phyloP scores from a whole-genome alignment of 2,797 vertebrate species.

The Morus bassanus region DNA sequence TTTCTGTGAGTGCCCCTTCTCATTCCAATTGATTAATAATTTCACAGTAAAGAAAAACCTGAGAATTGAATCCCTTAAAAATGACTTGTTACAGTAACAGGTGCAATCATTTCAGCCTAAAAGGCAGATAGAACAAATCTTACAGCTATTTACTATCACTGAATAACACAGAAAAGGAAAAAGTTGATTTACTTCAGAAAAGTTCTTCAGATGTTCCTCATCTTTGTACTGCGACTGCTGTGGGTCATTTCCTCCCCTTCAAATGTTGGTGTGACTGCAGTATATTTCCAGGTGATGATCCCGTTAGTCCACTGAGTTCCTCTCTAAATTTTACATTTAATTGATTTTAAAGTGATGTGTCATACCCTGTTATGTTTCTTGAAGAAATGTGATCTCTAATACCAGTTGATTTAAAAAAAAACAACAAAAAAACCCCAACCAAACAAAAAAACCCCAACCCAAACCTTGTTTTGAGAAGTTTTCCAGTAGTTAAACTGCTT shows the following conservation, averaged over 20 bases:
- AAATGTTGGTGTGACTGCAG: neutral
- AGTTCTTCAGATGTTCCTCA: neutral
- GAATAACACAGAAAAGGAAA: neutral
- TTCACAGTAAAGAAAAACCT: conserved; percentile 27
- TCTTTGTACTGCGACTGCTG: neutral
- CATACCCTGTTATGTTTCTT: neutral
- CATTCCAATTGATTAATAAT: conserved; percentile 23
- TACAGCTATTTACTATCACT: neutral
- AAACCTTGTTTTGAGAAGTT: neutral
- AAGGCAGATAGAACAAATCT: neutral
- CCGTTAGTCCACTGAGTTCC: neutral
- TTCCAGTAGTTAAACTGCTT: neutral
- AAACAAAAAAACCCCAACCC: too few species aligned
- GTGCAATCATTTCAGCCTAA: conserved; percentile 4
- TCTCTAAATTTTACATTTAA: neutral
- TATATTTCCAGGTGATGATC: neutral
- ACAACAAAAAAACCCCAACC: too few species aligned
- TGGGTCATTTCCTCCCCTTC: neutral
- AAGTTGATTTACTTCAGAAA: neutral
- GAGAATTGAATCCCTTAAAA: conserved; percentile 23
- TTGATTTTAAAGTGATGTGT: neutral
- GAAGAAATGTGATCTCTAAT: neutral
- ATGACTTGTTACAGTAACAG: neutral
- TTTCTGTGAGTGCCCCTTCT: conserved; percentile 11
- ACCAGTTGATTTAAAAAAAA: neutral